A percentile compares a stretch with the other conserved stretches of the same genome.
Conservation (phyloP, 2,797 vertebrate species). For the Cygnus olor region DNA sequence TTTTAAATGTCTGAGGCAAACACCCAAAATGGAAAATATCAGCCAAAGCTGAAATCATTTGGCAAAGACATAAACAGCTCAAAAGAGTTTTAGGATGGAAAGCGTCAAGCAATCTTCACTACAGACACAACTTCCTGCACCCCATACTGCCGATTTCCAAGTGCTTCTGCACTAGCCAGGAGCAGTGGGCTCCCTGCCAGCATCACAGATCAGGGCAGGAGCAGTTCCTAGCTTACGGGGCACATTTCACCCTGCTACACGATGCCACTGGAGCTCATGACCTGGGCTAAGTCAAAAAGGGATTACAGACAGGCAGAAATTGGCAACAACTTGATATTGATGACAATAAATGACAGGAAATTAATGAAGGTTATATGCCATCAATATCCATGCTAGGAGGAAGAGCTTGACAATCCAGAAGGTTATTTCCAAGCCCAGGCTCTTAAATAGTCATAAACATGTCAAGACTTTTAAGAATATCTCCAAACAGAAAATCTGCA, state of each 20-base stretch:
- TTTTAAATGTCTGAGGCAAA: slow-evolving; percentile 51
- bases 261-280: neutral
- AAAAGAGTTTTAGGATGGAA: slow-evolving; percentile 23
- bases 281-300: neutral
- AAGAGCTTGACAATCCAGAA: neutral
- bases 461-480: neutral
- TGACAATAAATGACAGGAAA: neutral
- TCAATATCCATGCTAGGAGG: neutral
- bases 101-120: slow-evolving; percentile 1
- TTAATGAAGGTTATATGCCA: neutral
- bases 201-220: neutral
- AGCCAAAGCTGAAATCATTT: slow-evolving; percentile 63
- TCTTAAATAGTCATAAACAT: neutral
- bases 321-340: neutral
- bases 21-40: slow-evolving; percentile 64
- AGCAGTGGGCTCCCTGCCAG: fast-evolving
- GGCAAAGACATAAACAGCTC: slow-evolving; percentile 57
- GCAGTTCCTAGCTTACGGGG: neutral
- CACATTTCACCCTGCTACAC: neutral
- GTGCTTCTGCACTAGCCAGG: fast-evolving
- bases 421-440: neutral
- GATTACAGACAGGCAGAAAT: neutral
- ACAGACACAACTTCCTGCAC: neutral
- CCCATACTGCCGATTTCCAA: neutral
- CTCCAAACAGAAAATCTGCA: neutral